A percentile compares a stretch with the other conserved stretches of the same genome.
These are phyloP conservation scores for Mya arenaria DNA, from an alignment of 1,140 invertebrate genomes.

Conservation along the genomic window DNA sequence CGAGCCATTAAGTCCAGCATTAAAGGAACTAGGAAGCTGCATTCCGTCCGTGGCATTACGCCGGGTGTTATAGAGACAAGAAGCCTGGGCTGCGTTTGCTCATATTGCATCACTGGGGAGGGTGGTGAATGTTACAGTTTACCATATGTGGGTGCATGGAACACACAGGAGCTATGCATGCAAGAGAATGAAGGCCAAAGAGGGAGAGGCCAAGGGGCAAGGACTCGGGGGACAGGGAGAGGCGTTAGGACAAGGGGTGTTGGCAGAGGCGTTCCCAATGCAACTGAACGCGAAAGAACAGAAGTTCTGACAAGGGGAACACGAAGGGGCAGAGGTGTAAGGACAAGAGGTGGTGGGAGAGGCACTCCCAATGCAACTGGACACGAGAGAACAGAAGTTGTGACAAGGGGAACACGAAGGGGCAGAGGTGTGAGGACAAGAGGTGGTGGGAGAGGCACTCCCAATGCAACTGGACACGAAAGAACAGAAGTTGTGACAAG, in stretches of 20 bases:
- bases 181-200: background rate
- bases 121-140: background rate
- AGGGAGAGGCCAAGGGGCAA: background rate
- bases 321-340: too few species aligned
- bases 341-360: too few species aligned
- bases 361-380: background rate
- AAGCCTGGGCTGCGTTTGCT: background rate
- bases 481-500: background rate
- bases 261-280: background rate
- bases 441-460: background rate
- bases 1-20: background rate
- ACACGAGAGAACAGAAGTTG: background rate
- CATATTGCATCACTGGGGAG: constrained; percentile 8
- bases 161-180: background rate
- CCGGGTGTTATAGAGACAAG: background rate
- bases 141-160: background rate
- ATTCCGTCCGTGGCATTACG: background rate
- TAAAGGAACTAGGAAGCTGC: background rate
- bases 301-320: background rate
- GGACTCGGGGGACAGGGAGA: background rate
- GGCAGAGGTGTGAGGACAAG: constrained; percentile 10
- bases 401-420: background rate
- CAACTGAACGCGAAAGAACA: too few species aligned
- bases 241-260: background rate
- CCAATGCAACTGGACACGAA: background rate